Evolutionary conservation across 2,113 vertebrate species (phyloP).

Genomic region (Otis tarda): DNA sequence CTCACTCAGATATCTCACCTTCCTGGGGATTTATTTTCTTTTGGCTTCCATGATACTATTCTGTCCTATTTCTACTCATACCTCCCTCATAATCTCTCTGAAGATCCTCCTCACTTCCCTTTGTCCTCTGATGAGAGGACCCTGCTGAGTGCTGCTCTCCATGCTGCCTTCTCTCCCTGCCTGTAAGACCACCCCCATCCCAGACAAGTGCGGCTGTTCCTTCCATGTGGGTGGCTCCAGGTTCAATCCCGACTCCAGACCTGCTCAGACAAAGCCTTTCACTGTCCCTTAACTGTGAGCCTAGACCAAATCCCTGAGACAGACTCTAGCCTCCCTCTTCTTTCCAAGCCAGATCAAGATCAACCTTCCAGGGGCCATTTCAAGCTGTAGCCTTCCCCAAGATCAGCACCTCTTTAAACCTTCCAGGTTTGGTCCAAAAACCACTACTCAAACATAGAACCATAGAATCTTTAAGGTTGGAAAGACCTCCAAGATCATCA

Average conservation of each 20-base stretch:
- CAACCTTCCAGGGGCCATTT: not conserved
- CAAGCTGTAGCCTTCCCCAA: not conserved
- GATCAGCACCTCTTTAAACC: not conserved
- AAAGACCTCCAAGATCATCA: too few relatives aligned
- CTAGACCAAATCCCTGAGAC: not conserved
- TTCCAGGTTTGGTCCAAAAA: not conserved
- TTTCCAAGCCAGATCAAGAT: not conserved
- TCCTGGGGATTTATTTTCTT: not conserved
- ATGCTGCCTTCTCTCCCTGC: not conserved
- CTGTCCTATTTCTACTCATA: not conserved
- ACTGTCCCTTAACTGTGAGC: not conserved
- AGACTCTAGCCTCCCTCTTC: not conserved
- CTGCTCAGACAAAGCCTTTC: not conserved
- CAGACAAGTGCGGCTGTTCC: not conserved
- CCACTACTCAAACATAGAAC: fast-evolving
- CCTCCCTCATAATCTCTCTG: not conserved
- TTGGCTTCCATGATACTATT: not conserved
- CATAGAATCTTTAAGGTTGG: too few relatives aligned
- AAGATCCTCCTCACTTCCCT: not conserved
- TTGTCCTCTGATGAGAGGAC: not conserved
- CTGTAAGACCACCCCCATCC: not conserved
- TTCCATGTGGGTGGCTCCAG: not conserved
- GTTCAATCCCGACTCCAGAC: not conserved
- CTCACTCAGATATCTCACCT: not conserved
- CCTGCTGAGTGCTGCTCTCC: not conserved